Evolutionary conservation across 2,797 vertebrate genomes (phyloP), one percentile per base, ranked within the genome.

Genomic region (Myotis findleyi): DNA sequence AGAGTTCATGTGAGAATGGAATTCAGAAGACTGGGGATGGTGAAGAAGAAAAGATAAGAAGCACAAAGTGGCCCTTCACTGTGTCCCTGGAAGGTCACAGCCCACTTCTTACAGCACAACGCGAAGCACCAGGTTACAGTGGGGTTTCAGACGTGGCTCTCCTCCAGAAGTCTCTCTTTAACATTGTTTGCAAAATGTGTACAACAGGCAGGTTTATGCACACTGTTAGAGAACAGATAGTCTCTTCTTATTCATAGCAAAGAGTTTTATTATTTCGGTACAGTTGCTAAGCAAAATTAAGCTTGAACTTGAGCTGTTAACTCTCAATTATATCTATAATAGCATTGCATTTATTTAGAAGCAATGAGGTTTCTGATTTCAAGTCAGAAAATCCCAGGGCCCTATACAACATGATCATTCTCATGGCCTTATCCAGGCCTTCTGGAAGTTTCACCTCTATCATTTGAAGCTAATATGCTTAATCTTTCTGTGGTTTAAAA

Each of bases 1-100:
- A 47, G 95, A 89, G 95, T 91, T 94, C 69, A 30, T 87, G 89
- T 89, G 94, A 91, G 89, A 95, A 92, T 93, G 80, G 95, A 91
- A 96, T 97, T 95, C 95, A 93, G 92, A 95, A 93, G 84, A 89
- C 75, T 33, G 20, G 16, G n/a, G 33, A 80, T 87, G 47, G 66
- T 81, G 59, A 87, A 59, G 36, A 44, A 91, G 72, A 80, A 95
- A 93, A 87, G 71, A 47, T 83, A 89, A 76, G 47, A 72, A 23
- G 41, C 83, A 84, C 71, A 91, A 96, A 97, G 87, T 81, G 38
- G 27, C 0, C 7, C 21, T 55, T 96, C 75, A 80, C 44, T 79
- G 44, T 51, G 95, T 86, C 51, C 80, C 36, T 72, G 47, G 96
- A 98, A 96, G 64, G 88, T 94, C 88, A 76, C 25, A 83, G 66